Percentiles rank a stretch among this genome's conserved stretches.
phyloP scores from a whole-genome alignment of 2,113 vertebrate species.

The Pseudorasbora parva region DNA sequence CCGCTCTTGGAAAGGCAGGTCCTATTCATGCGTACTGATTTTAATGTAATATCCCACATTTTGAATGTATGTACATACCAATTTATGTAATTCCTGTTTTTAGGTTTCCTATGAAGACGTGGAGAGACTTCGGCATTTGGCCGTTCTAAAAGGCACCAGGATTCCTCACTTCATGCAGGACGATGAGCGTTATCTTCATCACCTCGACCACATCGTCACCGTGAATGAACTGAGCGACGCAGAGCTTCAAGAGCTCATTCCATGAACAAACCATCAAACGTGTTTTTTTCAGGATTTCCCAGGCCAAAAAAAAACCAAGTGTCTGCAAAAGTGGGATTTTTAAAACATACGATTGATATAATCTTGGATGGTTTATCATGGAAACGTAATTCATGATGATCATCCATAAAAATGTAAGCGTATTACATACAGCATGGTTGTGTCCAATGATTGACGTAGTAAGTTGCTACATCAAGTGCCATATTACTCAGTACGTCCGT shows the following conservation, averaged over 20 bases:
- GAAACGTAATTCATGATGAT: neutral
- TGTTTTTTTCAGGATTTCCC: neutral
- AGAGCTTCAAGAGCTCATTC: conserved; percentile 83
- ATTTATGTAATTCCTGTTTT: neutral
- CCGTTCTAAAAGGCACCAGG: conserved; percentile 79
- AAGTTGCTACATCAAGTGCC: conserved; percentile 40
- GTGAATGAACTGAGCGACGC: conserved; percentile 87
- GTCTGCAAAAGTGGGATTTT: neutral
- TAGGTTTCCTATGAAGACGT: conserved; percentile 95
- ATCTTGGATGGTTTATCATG: conserved; percentile 1
- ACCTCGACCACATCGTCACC: conserved; percentile 88
- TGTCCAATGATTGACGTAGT: neutral
- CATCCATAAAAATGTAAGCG: neutral
- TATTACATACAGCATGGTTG: conserved; percentile 23
- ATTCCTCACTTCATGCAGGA: conserved; percentile 97
- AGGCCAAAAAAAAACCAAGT: neutral
- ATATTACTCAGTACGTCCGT: conserved; percentile 27
- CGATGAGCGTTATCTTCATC: conserved; percentile 84
- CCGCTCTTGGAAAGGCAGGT: conserved; percentile 88
- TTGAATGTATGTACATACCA: neutral
- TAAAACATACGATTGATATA: neutral
- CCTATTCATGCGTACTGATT: neutral
- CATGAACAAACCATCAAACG: conserved; percentile 68
- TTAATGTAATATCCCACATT: neutral
- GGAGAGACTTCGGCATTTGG: conserved; percentile 81